Conservation (phyloP, 30 jellyfish, hydroid and myxozoan species). For the Cassiopea xamachana region DNA sequence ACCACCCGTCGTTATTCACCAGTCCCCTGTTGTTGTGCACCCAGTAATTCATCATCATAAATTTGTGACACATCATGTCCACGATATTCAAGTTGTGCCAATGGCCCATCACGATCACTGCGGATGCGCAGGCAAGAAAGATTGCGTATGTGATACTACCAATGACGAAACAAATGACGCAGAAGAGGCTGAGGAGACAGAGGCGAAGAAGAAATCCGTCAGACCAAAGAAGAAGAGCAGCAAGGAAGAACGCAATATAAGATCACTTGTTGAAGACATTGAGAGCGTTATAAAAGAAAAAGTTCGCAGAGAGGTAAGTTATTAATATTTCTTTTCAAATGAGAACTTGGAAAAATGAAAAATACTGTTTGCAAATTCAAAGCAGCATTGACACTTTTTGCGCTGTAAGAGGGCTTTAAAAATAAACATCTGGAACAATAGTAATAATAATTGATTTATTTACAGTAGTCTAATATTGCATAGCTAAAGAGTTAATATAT, state of each 20-base stretch:
- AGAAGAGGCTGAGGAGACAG: slow-evolving; percentile 44
- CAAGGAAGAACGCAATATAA: slow-evolving; percentile 55
- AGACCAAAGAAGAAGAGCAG: slow-evolving; percentile 42
- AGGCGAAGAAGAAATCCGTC: slow-evolving; percentile 40
- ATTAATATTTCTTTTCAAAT: background rate
- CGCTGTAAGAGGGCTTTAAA: too few relatives aligned
- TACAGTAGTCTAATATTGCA: too few relatives aligned
- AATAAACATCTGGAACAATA: too few relatives aligned
- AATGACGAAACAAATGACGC: slow-evolving; percentile 28
- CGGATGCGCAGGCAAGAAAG: slow-evolving; percentile 86
- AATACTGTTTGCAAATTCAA: too few relatives aligned
- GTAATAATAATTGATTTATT: too few relatives aligned
- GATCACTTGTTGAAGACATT: slow-evolving; percentile 61
- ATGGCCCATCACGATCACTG: slow-evolving; percentile 69
- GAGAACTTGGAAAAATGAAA: background rate
- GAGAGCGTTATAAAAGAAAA: slow-evolving; percentile 54
- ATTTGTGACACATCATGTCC: slow-evolving; percentile 85
- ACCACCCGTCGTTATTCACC: slow-evolving; percentile 78
- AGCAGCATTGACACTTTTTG: too few relatives aligned
- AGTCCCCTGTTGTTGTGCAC: slow-evolving; percentile 83
- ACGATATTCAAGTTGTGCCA: slow-evolving; percentile 84
- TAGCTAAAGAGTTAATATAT: too few relatives aligned
- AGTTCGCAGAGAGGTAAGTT: slow-evolving; percentile 71
- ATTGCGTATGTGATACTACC: slow-evolving; percentile 82
- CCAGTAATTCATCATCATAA: slow-evolving; percentile 87